These are phyloP conservation scores for Chinchilla lanigera DNA, from an alignment of 2,113 vertebrate genomes.

Conservation along the genomic window DNA sequence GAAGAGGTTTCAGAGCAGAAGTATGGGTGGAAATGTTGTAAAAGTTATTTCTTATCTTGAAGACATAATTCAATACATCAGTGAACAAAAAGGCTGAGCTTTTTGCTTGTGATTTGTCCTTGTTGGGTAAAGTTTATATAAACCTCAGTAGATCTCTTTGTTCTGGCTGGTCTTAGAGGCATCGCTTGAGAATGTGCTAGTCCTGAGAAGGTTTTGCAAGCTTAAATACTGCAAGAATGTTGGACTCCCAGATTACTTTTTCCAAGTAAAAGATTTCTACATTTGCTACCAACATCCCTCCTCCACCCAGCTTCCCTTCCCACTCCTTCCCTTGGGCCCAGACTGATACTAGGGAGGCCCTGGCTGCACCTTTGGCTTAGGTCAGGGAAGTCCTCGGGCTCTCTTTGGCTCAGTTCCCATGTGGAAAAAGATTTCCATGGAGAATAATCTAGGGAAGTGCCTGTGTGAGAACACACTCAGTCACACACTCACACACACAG, in stretches of 20 bases:
- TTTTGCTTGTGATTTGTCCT: conserved; percentile 30
- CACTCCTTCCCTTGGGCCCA: not conserved
- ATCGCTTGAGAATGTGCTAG: not conserved
- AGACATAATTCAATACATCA: not conserved
- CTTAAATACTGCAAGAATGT: not conserved
- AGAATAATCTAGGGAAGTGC: conserved; percentile 79
- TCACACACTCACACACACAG: not conserved
- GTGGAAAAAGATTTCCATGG: conserved; percentile 73
- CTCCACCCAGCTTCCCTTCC: not conserved
- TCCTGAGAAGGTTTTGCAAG: not conserved
- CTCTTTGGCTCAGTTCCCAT: conserved; percentile 73
- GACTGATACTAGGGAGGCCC: not conserved
- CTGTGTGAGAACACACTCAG: not conserved
- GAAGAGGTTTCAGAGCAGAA: not conserved
- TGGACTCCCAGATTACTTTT: conserved; percentile 36
- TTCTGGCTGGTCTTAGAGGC: not conserved
- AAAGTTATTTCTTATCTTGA: not conserved
- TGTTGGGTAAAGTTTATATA: conserved; percentile 17
- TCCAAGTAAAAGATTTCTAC: not conserved
- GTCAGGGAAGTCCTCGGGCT: conserved; percentile 79
- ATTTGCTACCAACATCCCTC: not conserved
- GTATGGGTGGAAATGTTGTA: not conserved
- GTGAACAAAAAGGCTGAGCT: not conserved
- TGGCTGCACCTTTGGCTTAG: conserved; percentile 65
- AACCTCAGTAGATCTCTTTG: not conserved